phyloP scores from a whole-genome alignment of 2,888 invertebrate genomes.

The Horisme vitalbata region DNA sequence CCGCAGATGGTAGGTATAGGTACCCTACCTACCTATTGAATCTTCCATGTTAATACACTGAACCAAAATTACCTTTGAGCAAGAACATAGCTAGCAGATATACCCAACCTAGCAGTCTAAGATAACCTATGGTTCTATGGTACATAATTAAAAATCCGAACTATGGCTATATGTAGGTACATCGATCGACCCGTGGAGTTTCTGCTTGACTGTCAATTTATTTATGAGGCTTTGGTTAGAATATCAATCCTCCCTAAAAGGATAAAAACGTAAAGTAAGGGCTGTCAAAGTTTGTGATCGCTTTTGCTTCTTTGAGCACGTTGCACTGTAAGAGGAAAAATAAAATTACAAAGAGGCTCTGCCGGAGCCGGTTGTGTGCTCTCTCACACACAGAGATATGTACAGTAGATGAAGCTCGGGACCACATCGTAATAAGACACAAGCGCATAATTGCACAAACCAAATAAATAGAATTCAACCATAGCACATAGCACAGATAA shows the following conservation, averaged over 20 bases:
- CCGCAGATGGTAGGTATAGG: constrained; percentile 24
- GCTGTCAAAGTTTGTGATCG: constrained; percentile 44
- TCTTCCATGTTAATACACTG: constrained; percentile 14
- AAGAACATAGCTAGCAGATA: background rate
- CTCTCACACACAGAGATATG: constrained; percentile 49
- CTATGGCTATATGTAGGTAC: no score
- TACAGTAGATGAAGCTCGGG: constrained; percentile 55
- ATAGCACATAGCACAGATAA: no score
- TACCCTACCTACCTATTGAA: no score
- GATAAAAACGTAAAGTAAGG: constrained; percentile 3
- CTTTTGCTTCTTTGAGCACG: constrained; percentile 46
- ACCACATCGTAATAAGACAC: constrained; percentile 58
- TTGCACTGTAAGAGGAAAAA: constrained; percentile 71
- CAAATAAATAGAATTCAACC: constrained; percentile 42
- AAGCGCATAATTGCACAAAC: constrained; percentile 63
- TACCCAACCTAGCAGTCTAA: background rate
- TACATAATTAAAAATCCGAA: no score
- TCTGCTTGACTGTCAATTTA: no score
- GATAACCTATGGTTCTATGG: background rate
- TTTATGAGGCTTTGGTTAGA: no score
- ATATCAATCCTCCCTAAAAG: no score
- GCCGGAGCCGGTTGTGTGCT: constrained; percentile 65
- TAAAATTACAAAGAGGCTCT: constrained; percentile 75
- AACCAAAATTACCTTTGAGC: background rate
- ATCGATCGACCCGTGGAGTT: no score